Evolutionary conservation across 2,113 vertebrate genomes (phyloP).

Genomic region (Cinclus mexicanus): DNA sequence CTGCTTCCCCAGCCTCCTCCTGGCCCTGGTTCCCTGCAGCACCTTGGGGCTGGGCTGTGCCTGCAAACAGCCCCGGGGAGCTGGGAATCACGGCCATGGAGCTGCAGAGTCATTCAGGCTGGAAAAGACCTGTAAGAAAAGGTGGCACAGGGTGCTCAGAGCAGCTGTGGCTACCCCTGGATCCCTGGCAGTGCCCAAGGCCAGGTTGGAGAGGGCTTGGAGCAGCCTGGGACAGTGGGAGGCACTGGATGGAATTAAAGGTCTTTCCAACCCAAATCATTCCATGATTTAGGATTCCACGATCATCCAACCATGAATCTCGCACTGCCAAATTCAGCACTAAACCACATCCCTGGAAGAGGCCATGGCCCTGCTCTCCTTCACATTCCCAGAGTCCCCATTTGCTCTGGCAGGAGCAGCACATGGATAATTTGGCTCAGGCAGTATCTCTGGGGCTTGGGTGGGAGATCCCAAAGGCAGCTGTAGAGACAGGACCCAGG

Average conservation of each 20-base stretch:
- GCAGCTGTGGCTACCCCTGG: background rate
- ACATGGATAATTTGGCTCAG: background rate
- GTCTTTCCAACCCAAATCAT: background rate
- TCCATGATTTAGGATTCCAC: background rate
- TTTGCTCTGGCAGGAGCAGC: background rate
- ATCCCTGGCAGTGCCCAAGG: background rate
- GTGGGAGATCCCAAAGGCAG: background rate
- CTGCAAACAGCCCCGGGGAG: background rate
- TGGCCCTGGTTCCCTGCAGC: background rate
- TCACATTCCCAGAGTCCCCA: rapidly evolving
- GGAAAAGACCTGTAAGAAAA: background rate
- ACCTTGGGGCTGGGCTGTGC: background rate
- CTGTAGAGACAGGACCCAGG: background rate
- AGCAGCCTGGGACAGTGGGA: background rate
- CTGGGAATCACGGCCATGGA: background rate
- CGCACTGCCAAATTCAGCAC: background rate
- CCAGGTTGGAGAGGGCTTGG: background rate
- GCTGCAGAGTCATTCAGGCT: background rate
- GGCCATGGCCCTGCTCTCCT: background rate
- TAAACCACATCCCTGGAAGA: background rate
- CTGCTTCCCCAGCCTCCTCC: background rate
- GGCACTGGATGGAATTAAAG: rapidly evolving
- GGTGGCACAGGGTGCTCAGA: background rate
- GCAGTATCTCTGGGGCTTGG: background rate
- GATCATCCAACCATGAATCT: background rate